Base-by-base conservation (phyloP, 2,797 vertebrate species). In the Gallirallus australis region DNA sequence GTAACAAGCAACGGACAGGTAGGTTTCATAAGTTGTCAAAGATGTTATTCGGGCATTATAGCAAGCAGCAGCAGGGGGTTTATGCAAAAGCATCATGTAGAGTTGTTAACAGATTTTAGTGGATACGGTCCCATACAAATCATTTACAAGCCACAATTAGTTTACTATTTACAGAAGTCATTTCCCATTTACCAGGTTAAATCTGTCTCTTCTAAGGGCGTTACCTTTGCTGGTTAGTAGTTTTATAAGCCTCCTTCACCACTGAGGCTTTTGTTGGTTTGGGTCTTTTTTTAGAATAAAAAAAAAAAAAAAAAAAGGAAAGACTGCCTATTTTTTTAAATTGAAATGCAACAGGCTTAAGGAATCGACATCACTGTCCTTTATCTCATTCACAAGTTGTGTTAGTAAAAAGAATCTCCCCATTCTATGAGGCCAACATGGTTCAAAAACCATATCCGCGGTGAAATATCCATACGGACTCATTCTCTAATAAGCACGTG, bases 121-220 rank as follows among this genome's bases (percentile, higher is more conserved):
- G 96, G 97, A 98, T 98, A 98, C 95, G 90, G 97, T 98, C 98
- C 97, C 98, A 98, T 98, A 98, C 97, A 97, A 97, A 98, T 98
- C 98, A 99, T 99, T 99, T 99, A 99, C 99, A 99, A 99, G 98
- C 98, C 98, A 98, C 96, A 97, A 98, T 99, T 99, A 99, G 98
- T 99, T 99, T 98, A 99, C 99, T 99, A 99, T 99, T 99, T 99
- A 99, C 99, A 99, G 82, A 97, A 96, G 97, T 98, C 92, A 98
- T 97, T 97, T 98, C 83, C 97, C 92, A 97, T 97, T 97, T 96
- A 98, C 95, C 97, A 98, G 98, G 98, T 98, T 98, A 98, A 98
- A 97, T 96, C 96, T 96, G 93, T 97, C 95, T 97, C 97, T 97
- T 95, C 91, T 97, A 96, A 97, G 54, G 96, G 97, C 98, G 97